Base-by-base conservation (phyloP, 1,140 invertebrate species). In the Polypedilum pembai region DNA sequence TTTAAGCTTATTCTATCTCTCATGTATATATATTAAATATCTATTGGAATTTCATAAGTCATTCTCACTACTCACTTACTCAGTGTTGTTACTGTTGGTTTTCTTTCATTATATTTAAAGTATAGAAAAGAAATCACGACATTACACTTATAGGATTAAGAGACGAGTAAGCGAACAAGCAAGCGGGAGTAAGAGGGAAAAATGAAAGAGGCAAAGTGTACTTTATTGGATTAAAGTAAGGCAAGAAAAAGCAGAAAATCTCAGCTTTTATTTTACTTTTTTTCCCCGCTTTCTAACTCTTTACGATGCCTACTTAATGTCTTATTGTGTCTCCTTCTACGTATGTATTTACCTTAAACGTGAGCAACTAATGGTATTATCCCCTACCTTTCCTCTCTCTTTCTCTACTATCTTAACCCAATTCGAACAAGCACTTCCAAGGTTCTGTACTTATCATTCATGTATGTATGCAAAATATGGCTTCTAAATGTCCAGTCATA, bases 121-220 rank as follows among this genome's bases (percentile, higher is more conserved):
- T 56, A 56, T 56, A 56, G 12, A n/a, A n/a, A 56, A 56, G 45
- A 56, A 56, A 56, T 56, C 45, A 56, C 45, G 45, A 56, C 45
- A 56, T 56, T 56, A 56, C 45, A n/a, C 45, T 56, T 56, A 56
- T 56, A 56, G 45, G 45, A 56, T 56, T 56, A 33, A 33, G 24
- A 33, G 24, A 33, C 24, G 24, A 33, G 24, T 33, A 33, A 33
- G 24, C 24, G n/a, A n/a, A n/a, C n/a, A n/a, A 33, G 24, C 5
- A 33, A 33, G 24, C 24, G 24, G 24, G 24, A 33, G 24, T 33
- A 33, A 56, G 45, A n/a, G 41, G 15, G 41, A 56, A n/a, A 56
- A 15, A 56, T 8, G 45, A 8, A 56, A 56, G 5, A 4, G 45
- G 45, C 45, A 56, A 56, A 12, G 45, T 56, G 45, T 56, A 56